These are phyloP conservation scores for Corythaeola cristata DNA, from an alignment of 2,113 vertebrate species.

Conservation along the genomic window DNA sequence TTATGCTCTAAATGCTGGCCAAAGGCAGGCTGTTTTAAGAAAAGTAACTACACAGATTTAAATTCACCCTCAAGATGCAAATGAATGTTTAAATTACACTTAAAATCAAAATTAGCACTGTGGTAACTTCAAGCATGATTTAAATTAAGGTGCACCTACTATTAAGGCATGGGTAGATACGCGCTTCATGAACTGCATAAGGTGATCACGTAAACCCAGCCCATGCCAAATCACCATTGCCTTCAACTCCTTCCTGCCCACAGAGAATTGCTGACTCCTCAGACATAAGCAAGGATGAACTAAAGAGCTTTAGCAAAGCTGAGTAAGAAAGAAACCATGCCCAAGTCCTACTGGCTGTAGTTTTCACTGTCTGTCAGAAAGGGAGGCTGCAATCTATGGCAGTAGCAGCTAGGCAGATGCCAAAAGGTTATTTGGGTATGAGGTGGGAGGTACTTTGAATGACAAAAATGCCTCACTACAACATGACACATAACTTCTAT, in stretches of 20 bases:
- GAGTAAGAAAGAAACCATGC: not conserved
- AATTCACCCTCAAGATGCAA: not conserved
- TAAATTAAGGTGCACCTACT: not conserved
- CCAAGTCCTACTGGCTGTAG: not conserved
- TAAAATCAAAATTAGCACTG: not conserved
- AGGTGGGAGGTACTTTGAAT: not conserved
- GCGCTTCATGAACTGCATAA: not conserved
- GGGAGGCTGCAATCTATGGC: not conserved
- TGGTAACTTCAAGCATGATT: not conserved
- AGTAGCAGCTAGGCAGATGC: not conserved
- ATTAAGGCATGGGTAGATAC: not conserved
- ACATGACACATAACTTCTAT: not conserved
- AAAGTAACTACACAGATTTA: not conserved
- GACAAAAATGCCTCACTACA: not conserved
- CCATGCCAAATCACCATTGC: not conserved
- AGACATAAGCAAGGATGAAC: not conserved
- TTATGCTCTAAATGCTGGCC: not conserved
- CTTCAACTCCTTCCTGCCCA: not conserved
- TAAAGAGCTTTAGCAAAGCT: not conserved
- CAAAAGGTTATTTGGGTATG: not conserved
- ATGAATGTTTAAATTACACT: not conserved
- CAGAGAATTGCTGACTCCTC: not conserved
- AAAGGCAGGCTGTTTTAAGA: not conserved
- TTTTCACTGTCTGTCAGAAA: not conserved
- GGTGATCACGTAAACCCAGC: not conserved